Evolutionary conservation across 2,888 invertebrate genomes (phyloP).

Genomic region (Machimus rusticus): DNA sequence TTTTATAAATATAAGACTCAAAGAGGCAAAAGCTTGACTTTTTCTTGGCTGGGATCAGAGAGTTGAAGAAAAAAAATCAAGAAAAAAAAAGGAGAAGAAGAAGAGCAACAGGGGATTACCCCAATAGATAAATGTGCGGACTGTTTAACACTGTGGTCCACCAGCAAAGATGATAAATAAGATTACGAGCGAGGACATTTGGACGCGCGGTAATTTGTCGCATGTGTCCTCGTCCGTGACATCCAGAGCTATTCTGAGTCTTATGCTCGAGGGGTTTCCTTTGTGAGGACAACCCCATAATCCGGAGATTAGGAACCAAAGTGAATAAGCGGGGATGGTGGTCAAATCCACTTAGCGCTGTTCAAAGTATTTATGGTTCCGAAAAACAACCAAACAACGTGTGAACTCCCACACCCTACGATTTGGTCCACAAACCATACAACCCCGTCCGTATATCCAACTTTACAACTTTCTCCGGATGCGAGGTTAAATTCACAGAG

Average conservation of each 20-base stretch:
- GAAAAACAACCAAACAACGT: not conserved
- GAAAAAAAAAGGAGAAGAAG: not conserved
- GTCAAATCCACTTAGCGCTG: not conserved
- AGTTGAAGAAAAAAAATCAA: not conserved
- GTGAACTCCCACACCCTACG: not conserved
- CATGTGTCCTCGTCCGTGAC: not conserved
- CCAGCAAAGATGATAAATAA: slow-evolving; percentile 9
- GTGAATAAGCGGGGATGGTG: not conserved
- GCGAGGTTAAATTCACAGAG: not conserved
- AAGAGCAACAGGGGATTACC: not conserved
- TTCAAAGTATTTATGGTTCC: not conserved
- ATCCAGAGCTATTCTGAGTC: not conserved
- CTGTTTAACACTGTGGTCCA: not conserved
- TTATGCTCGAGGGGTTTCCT: not conserved
- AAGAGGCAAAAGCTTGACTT: not conserved
- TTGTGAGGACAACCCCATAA: not conserved
- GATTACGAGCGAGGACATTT: not conserved
- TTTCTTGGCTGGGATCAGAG: not conserved
- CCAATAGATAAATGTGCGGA: not conserved
- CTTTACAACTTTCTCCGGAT: not conserved
- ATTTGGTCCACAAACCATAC: not conserved
- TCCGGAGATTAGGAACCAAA: not conserved
- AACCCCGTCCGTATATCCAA: not conserved
- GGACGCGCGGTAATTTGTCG: slow-evolving; percentile 8
- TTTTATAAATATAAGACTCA: not conserved